Evolutionary conservation across 2,797 vertebrate genomes (phyloP), one percentile per base, ranked within the genome.

Genomic region (Stomatorhinus walkeri): DNA sequence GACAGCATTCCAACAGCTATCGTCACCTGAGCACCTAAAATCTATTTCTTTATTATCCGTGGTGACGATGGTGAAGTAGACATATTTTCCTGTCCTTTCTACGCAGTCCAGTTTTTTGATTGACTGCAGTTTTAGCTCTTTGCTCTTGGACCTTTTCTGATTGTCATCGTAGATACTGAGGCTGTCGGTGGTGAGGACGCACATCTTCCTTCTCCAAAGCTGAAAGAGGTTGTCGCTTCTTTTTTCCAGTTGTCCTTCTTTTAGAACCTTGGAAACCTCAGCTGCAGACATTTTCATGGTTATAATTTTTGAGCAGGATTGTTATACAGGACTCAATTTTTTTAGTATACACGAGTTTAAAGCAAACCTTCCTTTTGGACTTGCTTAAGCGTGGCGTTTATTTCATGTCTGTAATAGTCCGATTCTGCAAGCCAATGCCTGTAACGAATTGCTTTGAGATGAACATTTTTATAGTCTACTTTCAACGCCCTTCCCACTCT

Each of bases 41-140:
- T 99, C 98, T 91, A 99, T 98, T 95, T 99, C 98, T 91, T 97
- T 97, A 93, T 96, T 94, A 94, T 98, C 97, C 4, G 96, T 98
- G 91, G 98, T 99, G 56, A 99, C 98, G 91, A 99, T 97, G 92
- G 98, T 99, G 96, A 99, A 99, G 93, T 99, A 99, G 93, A 98
- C 95, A 94, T 98, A 97, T 92, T 97, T 98, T 93, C 97, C 97
- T 54, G 97, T 98, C 93, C 97, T 96, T 96, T 99, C 98, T 95
- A 99, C 98, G 92, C 98, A 98, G 95, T 99, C 98, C 95, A 99
- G 95, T 91, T 98, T 99, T 94, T 96, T 96, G 92, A 99, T 97
- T 93, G 95, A 94, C 94, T 97, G 96, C 93, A 99, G 96, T 91
- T 96, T 96, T 81, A 99, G 95, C 94, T 99, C 97, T 93, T 99